phyloP scores from a whole-genome alignment of 2,113 vertebrate genomes.

The Pitta sordida region DNA sequence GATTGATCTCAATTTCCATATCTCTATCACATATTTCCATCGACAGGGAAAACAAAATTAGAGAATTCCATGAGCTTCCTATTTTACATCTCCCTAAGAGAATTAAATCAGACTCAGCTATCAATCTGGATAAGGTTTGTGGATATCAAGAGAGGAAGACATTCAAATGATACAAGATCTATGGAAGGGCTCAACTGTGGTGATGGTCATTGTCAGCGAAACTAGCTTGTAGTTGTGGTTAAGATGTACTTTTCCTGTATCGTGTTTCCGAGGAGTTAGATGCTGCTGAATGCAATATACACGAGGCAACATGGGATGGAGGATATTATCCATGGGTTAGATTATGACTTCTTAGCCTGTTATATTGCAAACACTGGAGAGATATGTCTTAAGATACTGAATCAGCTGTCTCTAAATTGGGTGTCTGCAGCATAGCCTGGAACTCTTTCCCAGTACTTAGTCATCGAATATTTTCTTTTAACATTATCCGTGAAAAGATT shows the following conservation, averaged over 20 bases:
- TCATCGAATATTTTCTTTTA: not conserved
- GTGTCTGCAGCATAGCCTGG: not conserved
- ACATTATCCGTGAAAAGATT: not conserved
- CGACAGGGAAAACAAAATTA: not conserved
- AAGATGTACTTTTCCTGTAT: not conserved
- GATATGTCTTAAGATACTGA: not conserved
- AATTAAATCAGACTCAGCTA: not conserved
- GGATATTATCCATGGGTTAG: not conserved
- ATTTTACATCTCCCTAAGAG: not conserved
- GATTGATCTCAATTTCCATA: not conserved
- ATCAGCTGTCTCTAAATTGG: not conserved
- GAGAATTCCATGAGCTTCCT: not conserved
- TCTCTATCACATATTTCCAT: not conserved
- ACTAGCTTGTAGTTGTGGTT: not conserved
- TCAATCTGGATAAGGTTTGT: not conserved
- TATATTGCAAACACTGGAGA: not conserved
- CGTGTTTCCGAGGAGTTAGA: not conserved
- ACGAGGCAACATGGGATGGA: not conserved
- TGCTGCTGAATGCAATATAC: not conserved
- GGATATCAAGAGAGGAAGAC: not conserved
- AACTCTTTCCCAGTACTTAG: not conserved
- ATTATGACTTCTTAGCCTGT: not conserved
- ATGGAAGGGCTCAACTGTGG: not conserved
- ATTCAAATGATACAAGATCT: not conserved
- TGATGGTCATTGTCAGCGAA: not conserved